A percentile compares a stretch with the other conserved stretches of the same genome.
phyloP scores from a whole-genome alignment of 1,140 invertebrate species.

The Choristoneura fumiferana region DNA sequence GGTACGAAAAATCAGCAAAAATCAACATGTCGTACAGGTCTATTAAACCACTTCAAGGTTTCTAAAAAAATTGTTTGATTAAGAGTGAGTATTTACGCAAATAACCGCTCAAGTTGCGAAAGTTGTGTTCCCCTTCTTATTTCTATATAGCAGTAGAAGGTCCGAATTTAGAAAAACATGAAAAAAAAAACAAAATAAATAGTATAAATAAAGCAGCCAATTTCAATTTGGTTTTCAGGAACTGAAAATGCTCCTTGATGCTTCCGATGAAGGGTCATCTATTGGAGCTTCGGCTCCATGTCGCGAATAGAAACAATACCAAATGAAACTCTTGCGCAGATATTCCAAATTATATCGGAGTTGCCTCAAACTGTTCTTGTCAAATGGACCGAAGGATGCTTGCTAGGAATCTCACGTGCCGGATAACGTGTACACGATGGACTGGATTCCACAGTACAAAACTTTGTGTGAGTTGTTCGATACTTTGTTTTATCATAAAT shows the following conservation, averaged over 20 bases:
- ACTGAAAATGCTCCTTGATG: constrained; percentile 80
- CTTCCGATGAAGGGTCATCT: constrained; percentile 81
- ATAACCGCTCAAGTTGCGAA: no score
- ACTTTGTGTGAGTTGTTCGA: constrained; percentile 78
- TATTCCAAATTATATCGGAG: constrained; percentile 74
- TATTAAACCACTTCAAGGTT: no score
- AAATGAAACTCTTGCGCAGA: constrained; percentile 58
- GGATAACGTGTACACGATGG: constrained; percentile 80
- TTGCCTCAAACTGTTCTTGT: constrained; percentile 79
- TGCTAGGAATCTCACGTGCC: constrained; percentile 74
- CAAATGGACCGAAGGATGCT: constrained; percentile 79
- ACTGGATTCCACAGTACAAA: constrained; percentile 84
- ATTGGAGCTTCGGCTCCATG: constrained; percentile 85
- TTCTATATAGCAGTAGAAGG: no score
- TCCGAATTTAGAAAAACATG: no score
- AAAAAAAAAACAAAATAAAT: no score
- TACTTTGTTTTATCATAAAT: not conserved
- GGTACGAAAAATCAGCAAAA: no score
- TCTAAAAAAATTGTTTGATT: no score
- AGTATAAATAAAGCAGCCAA: no score
- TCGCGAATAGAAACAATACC: constrained; percentile 79
- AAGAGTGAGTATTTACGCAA: no score
- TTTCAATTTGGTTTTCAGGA: constrained; percentile 67
- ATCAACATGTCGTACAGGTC: no score
- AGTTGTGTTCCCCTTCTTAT: no score